Evolutionary conservation across 2,888 invertebrate genomes (phyloP).

Genomic region (Ichneumon xanthorius): DNA sequence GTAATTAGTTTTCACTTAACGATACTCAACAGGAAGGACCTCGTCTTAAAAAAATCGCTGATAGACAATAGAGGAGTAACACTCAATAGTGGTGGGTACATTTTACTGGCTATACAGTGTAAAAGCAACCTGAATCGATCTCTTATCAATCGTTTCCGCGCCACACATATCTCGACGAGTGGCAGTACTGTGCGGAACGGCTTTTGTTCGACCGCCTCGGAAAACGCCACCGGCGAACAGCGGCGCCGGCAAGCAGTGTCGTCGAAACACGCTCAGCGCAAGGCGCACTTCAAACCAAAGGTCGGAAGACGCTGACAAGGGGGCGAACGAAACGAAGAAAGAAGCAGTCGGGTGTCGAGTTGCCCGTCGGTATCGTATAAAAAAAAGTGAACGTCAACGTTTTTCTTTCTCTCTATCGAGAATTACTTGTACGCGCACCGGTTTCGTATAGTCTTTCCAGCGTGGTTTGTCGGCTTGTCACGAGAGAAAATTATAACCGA

Average conservation of each 20-base stretch:
- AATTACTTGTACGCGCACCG: neutral
- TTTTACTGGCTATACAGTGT: neutral
- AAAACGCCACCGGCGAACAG: neutral
- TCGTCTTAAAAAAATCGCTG: neutral
- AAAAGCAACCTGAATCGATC: neutral
- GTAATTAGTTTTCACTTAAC: neutral
- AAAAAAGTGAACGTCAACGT: neutral
- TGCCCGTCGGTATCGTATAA: neutral
- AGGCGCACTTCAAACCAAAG: neutral
- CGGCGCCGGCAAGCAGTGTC: neutral
- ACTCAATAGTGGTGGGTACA: neutral
- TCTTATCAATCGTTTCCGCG: neutral
- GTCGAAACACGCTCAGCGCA: neutral
- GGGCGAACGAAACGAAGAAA: neutral
- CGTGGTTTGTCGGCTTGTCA: neutral
- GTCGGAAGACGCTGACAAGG: neutral
- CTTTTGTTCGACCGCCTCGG: neutral
- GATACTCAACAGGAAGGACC: neutral
- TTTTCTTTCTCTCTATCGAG: neutral
- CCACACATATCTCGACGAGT: neutral
- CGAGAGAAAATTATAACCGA: neutral
- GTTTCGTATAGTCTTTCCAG: neutral
- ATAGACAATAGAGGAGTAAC: neutral
- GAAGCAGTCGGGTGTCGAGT: neutral
- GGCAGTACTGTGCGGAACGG: neutral